These are phyloP conservation scores for Danio choprae DNA, from an alignment of 2,797 vertebrate species.

Conservation along the genomic window DNA sequence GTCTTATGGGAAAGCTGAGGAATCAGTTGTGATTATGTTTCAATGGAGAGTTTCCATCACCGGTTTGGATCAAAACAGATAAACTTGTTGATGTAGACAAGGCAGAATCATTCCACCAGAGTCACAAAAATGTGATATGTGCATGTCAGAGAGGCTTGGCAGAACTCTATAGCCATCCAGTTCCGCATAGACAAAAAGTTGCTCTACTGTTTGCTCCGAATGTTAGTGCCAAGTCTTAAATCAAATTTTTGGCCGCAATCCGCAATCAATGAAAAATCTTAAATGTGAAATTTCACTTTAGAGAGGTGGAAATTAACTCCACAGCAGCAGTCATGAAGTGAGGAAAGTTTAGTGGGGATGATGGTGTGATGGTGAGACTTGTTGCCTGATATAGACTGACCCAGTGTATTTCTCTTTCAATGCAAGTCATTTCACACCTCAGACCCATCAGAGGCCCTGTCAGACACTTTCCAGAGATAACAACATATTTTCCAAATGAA, in stretches of 20 bases:
- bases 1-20: constrained; percentile 13
- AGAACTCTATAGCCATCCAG: constrained; percentile 9
- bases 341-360: constrained; percentile 13
- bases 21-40: constrained; percentile 25
- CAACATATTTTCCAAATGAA: constrained; percentile 46
- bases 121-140: constrained; percentile 29
- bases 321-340: not conserved
- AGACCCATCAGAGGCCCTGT: constrained; percentile 21
- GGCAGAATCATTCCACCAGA: constrained; percentile 32
- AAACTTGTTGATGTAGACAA: constrained; percentile 33
- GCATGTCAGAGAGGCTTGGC: constrained; percentile 41
- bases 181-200: constrained; percentile 34
- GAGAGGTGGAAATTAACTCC: constrained; percentile 32
- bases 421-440: not conserved
- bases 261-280: constrained; percentile 44
- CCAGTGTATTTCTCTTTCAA: constrained; percentile 4
- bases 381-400: not conserved
- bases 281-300: constrained; percentile 14
- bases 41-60: constrained; percentile 19
- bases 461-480: constrained; percentile 41
- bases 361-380: not conserved
- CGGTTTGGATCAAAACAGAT: constrained; percentile 21
- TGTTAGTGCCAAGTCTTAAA: constrained; percentile 38
- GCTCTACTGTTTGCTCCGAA: constrained; percentile 28
- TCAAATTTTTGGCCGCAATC: constrained; percentile 43